Conservation (phyloP, 2,113 vertebrate genomes). For the Nothocercus julius region DNA sequence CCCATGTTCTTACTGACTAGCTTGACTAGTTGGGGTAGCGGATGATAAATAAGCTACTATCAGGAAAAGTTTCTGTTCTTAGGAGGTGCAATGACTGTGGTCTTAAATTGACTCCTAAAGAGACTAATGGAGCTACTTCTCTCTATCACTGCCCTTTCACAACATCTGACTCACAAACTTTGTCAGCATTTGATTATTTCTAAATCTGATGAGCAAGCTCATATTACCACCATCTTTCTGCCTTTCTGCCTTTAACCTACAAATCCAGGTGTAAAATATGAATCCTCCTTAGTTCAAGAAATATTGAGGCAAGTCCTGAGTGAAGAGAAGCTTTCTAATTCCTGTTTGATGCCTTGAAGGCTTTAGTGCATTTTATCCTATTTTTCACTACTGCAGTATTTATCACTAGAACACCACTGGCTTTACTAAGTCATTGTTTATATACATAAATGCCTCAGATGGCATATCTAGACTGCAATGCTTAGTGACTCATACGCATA, state of each 20-base stretch:
- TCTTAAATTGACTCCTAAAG: background rate
- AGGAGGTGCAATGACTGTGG: background rate
- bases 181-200: background rate
- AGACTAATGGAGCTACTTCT: background rate
- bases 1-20: background rate
- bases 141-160: background rate
- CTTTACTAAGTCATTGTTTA: background rate
- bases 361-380: background rate
- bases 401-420: background rate
- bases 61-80: background rate
- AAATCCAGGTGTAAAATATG: background rate
- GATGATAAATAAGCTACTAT: background rate
- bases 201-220: background rate
- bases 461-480: background rate
- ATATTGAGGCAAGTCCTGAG: background rate
- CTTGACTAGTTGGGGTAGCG: background rate
- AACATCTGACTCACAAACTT: background rate
- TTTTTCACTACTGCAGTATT: background rate
- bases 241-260: background rate
- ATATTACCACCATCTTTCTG: rapidly evolving
- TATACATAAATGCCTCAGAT: background rate
- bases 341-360: background rate
- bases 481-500: background rate
- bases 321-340: background rate
- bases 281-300: background rate